Conservation (phyloP, 2,797 vertebrate species). For the Pseudochaenichthys georgianus region DNA sequence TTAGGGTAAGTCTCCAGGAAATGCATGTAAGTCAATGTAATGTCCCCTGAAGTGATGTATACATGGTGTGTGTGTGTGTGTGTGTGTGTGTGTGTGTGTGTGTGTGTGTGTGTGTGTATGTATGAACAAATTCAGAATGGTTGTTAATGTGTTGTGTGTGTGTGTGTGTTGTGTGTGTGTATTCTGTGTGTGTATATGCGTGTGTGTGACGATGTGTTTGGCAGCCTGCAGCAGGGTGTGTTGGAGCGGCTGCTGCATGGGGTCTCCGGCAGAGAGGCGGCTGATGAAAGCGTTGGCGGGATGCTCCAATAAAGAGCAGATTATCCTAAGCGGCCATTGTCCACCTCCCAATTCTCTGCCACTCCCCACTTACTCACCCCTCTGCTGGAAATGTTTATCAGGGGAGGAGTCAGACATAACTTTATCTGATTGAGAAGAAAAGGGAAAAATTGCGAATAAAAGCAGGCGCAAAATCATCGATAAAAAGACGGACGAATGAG, state of each 20-base stretch:
- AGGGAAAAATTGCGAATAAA: slow-evolving; percentile 31
- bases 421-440: slow-evolving; percentile 86
- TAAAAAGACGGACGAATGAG: not conserved
- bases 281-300: slow-evolving; percentile 86
- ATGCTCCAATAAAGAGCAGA: slow-evolving; percentile 93
- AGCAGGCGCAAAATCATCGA: slow-evolving; percentile 7
- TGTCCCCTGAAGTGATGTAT: too few relatives aligned
- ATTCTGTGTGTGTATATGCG: slow-evolving; percentile 12
- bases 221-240: slow-evolving; percentile 65
- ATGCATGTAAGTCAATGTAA: too few relatives aligned
- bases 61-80: too few relatives aligned
- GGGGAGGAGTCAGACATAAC: slow-evolving; percentile 76
- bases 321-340: slow-evolving; percentile 94
- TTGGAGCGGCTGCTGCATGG: slow-evolving; percentile 66
- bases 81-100: not conserved
- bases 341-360: slow-evolving; percentile 72
- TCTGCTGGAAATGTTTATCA: slow-evolving; percentile 94
- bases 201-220: slow-evolving; percentile 61
- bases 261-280: slow-evolving; percentile 78
- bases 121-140: slow-evolving; percentile 16
- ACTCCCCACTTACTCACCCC: slow-evolving; percentile 51
- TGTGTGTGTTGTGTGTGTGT: slow-evolving; percentile 37
- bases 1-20: too few relatives aligned
- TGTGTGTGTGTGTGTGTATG: not conserved
- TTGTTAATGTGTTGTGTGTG: slow-evolving; percentile 45